Base-by-base conservation (phyloP, 1,140 invertebrate species). In the Caenorhabditis elegans region DNA sequence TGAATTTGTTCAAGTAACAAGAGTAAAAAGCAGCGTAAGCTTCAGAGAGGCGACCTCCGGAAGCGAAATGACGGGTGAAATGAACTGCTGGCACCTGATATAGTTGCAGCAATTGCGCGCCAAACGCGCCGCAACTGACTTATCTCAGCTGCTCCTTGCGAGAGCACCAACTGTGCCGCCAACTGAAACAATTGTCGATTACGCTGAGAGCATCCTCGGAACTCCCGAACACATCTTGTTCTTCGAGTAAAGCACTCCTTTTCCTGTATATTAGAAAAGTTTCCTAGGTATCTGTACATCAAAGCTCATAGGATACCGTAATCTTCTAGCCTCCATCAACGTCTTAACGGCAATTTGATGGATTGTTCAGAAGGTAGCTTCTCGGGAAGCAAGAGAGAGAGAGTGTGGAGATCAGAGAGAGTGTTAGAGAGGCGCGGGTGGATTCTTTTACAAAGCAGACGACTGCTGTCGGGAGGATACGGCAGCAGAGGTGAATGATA, bases 51-150 rank as follows among this genome's bases (percentile, higher is more conserved):
- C 15, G 39, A 8, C 8, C 19, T 3, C 3, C 4, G 53, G 10
- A 55, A 22, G 34, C 5, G n/a, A 60, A 70, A 39, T 70, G 60
- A 70, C 28, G 17, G 1, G 17, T 11, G 34, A 22, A 13, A 5
- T 22, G 17, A 10, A 6, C 22, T 6, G 10, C 8, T n/a, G 28
- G 60, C 60, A 70, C 60, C 60, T 70, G 60, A 70, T 70, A 70
- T 70, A 70, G 60, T 70, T 70, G 60, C 60, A 70, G 60, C 60
- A 60, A 60, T 60, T 60, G 53, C 53, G 53, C 53, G 53, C 53
- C 53, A 60, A 24, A 60, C 34, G 60, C 34, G 60, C 60, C 34
- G 60, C 60, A 70, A 70, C 60, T 70, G 60, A 70, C 60, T 39
- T 70, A 3, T n/a, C 53, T 43, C 34, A 43, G n/a, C 34, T 43